Conservation (phyloP, 1,140 invertebrate genomes). For the Diabrotica undecimpunctata region DNA sequence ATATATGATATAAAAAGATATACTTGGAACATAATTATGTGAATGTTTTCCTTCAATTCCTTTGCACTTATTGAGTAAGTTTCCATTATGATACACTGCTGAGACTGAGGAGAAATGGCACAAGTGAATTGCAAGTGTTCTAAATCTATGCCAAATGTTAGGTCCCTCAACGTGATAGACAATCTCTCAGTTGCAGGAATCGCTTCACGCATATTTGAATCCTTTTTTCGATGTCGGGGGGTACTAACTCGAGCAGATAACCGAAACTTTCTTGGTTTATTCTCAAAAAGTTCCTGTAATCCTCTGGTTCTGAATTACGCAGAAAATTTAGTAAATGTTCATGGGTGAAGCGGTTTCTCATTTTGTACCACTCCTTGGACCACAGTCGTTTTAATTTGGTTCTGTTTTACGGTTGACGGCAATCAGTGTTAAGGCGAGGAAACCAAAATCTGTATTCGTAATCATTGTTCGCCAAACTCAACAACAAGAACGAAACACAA, state of each 20-base stretch:
- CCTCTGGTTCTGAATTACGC: too few species aligned
- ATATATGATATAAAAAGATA: too few species aligned
- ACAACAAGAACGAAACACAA: too few species aligned
- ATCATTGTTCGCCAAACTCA: background rate
- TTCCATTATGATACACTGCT: slow-evolving; percentile 17
- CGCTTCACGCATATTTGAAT: slow-evolving; percentile 36
- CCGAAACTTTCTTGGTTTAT: slow-evolving; percentile 18
- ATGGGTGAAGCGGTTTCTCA: too few species aligned
- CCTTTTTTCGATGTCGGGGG: slow-evolving; percentile 30
- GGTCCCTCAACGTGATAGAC: slow-evolving; percentile 33
- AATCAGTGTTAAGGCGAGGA: slow-evolving; percentile 4
- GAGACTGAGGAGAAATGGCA: slow-evolving; percentile 22
- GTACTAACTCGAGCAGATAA: slow-evolving; percentile 25
- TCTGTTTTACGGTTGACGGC: background rate
- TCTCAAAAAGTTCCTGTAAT: slow-evolving; percentile 17
- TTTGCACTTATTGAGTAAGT: slow-evolving; percentile 15
- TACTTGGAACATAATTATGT: background rate
- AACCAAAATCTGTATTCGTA: slow-evolving; percentile 4
- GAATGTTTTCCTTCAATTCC: slow-evolving; percentile 5
- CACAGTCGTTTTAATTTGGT: slow-evolving; percentile 20
- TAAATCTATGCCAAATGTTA: slow-evolving; percentile 31
- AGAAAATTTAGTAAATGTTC: too few species aligned
- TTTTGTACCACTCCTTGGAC: slow-evolving; percentile 21
- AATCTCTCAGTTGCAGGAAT: slow-evolving; percentile 32
- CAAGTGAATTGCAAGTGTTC: slow-evolving; percentile 23